Percentiles rank a stretch among this genome's conserved stretches.
Evolutionary conservation across 2,797 vertebrate genomes (phyloP).

Genomic region (Alauda arvensis): DNA sequence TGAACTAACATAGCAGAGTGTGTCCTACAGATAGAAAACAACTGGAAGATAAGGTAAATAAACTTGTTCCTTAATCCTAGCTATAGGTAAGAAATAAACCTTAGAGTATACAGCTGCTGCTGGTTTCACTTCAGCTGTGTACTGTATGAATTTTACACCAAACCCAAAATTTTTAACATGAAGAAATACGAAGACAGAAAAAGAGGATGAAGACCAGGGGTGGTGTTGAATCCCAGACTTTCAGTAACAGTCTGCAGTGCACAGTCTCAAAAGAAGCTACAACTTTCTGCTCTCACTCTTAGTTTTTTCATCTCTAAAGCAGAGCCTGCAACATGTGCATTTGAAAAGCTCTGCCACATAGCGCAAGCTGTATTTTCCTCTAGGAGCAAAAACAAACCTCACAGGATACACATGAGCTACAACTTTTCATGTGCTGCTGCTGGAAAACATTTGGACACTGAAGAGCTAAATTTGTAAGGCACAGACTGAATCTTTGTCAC

Average conservation of each 20-base stretch:
- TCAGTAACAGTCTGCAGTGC: neutral
- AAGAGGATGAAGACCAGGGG: accelerated
- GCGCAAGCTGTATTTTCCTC: neutral
- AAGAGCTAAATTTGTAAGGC: neutral
- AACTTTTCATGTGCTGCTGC: neutral
- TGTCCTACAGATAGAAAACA: neutral
- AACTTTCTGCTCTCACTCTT: neutral
- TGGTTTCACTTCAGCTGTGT: neutral
- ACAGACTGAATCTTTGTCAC: neutral
- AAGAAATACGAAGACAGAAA: neutral
- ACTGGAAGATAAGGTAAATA: neutral
- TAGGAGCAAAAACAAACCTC: neutral
- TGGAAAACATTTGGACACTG: neutral
- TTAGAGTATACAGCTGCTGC: neutral
- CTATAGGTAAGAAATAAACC: neutral
- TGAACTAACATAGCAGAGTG: neutral
- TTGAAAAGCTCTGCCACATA: neutral
- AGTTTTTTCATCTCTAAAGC: neutral
- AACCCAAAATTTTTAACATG: neutral
- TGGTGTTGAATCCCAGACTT: accelerated
- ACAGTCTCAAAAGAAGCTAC: neutral
- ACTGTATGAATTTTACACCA: neutral
- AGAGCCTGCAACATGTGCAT: neutral
- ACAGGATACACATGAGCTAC: neutral
- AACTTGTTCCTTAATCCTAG: neutral